Evolutionary conservation across 2,797 vertebrate species (phyloP), one percentile per base, ranked within the genome.

Genomic region (Lacerta bilineata): DNA sequence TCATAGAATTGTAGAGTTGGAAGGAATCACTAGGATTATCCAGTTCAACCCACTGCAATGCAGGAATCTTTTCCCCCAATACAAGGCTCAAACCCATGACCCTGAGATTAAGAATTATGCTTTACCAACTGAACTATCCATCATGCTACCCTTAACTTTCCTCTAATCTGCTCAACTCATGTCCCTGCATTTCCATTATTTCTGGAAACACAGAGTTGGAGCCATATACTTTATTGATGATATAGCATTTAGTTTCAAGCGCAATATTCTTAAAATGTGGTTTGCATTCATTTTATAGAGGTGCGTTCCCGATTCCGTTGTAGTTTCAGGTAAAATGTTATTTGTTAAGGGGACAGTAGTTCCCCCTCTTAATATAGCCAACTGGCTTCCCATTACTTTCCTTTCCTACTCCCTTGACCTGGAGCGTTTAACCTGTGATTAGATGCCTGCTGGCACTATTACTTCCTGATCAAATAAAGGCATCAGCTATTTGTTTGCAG

Each of bases 341-440:
- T 41, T 0, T 23, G 20, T 43, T 61, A 78, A n/a, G 50, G 72
- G 20, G 87, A 41, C 36, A 50, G 18, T 25, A 50, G 43, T 55
- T 55, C 86, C 2, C 43, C 87, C 1, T 88, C 82, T 25, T 55
- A 41, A 61, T 41, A 17, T 43, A 5, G 9, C 23, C 17, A 36
- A 64, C 27, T 39, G 36, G 3, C 18, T 75, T 74, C 25, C 50
- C 72, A 36, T 80, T 68, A 23, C 88, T 74, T n/a, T 90, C 33
- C 69, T 3, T 8, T 61, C 61, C 3, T 27, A 3, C 61, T 72
- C 13, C 43, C 1, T 33, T 64, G 3, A 25, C 78, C 90, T 88
- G 69, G 86, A 94, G 83, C 46, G 8, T 93, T 92, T 91, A 89
- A 85, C 5, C 36, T 83, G 72, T 92, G 78, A 91, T 87, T 46